Evolutionary conservation across 2,888 invertebrate species (phyloP).

Genomic region (Toxonevra muliebris): DNA sequence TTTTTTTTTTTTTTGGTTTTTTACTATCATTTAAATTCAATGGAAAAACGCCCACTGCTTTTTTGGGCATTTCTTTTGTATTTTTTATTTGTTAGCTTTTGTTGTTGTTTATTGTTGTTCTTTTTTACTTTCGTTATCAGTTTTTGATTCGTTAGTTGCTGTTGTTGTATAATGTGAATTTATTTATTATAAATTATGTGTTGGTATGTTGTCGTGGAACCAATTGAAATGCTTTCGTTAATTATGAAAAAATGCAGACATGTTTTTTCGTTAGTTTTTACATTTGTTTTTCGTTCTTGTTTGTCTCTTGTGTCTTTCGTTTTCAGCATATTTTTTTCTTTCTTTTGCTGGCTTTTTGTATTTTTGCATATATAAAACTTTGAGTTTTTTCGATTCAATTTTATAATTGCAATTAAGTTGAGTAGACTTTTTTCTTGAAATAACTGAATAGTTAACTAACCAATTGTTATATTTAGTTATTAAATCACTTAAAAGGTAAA

Average conservation of each 20-base stretch:
- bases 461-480: too few relatives aligned
- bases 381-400: too few relatives aligned
- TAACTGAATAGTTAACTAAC: too few relatives aligned
- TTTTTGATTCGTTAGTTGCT: slow-evolving; percentile 10
- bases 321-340: neutral
- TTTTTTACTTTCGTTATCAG: slow-evolving; percentile 18
- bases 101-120: slow-evolving; percentile 39
- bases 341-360: slow-evolving; percentile 12
- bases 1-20: slow-evolving; percentile 3
- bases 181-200: slow-evolving; percentile 35
- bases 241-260: slow-evolving; percentile 33
- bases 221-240: slow-evolving; percentile 39
- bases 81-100: slow-evolving; percentile 35
- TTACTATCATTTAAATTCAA: slow-evolving; percentile 24
- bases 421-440: too few relatives aligned
- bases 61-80: slow-evolving; percentile 29
- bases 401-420: too few relatives aligned
- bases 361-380: neutral
- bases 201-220: slow-evolving; percentile 33
- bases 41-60: slow-evolving; percentile 33
- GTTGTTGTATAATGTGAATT: slow-evolving; percentile 15
- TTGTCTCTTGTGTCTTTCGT: slow-evolving; percentile 7
- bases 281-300: neutral
- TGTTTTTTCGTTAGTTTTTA: slow-evolving; percentile 12
- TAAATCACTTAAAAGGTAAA: too few relatives aligned